These are phyloP conservation scores for Glaucomys volans DNA, from an alignment of 2,113 vertebrate genomes.

Conservation along the genomic window DNA sequence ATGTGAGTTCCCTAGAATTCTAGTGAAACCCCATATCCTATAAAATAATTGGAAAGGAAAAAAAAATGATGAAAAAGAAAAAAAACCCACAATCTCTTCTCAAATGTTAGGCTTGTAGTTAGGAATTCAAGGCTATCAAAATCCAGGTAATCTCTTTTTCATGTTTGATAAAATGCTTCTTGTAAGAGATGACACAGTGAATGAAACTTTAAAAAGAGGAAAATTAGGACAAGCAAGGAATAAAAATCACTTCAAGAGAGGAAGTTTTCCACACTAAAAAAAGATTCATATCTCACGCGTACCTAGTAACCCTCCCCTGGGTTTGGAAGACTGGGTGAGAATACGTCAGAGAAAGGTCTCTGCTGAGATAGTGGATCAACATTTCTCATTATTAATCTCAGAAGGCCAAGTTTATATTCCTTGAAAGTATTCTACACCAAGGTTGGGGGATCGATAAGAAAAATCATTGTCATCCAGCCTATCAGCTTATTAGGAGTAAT, in stretches of 20 bases:
- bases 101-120: neutral
- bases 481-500: neutral
- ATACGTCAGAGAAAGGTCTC: neutral
- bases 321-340: neutral
- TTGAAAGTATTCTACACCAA: conserved; percentile 18
- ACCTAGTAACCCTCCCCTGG: neutral
- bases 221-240: neutral
- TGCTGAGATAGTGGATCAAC: neutral
- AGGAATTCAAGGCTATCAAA: neutral
- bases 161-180: neutral
- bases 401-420: neutral
- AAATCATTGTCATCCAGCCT: neutral
- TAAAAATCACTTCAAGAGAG: neutral
- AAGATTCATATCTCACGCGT: neutral
- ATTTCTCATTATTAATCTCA: neutral
- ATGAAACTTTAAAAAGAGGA: neutral
- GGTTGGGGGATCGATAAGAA: neutral
- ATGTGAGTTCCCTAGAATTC: neutral
- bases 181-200: neutral
- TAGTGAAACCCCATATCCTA: neutral
- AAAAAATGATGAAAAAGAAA: neutral
- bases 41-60: neutral
- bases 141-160: neutral
- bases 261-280: neutral
- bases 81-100: neutral